These are phyloP conservation scores for Oxytorus armatus DNA, from an alignment of 2,888 invertebrate species.

Conservation along the genomic window DNA sequence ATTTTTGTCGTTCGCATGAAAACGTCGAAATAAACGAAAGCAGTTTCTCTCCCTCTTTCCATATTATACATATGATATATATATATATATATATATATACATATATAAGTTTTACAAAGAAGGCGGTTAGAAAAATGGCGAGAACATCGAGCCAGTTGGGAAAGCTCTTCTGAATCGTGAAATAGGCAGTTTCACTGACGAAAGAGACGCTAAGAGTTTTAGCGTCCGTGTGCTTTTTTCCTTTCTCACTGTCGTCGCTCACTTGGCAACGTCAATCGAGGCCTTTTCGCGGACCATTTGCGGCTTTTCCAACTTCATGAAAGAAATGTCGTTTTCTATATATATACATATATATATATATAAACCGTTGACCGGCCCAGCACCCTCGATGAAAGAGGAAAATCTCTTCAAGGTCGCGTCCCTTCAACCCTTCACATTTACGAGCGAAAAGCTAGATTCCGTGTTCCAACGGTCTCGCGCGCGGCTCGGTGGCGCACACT, in stretches of 20 bases:
- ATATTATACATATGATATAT: not conserved
- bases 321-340: slow-evolving; percentile 42
- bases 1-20: slow-evolving; percentile 39
- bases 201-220: slow-evolving; percentile 51
- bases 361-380: slow-evolving; percentile 31
- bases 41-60: not conserved
- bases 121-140: slow-evolving; percentile 43
- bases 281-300: slow-evolving; percentile 64
- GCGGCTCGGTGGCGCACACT: slow-evolving; percentile 15
- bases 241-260: slow-evolving; percentile 42
- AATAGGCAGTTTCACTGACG: slow-evolving; percentile 55
- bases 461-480: not conserved
- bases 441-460: slow-evolving; percentile 32
- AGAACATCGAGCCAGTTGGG: slow-evolving; percentile 31
- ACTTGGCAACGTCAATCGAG: slow-evolving; percentile 47
- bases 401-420: slow-evolving; percentile 54
- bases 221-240: slow-evolving; percentile 31
- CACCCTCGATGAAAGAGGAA: slow-evolving; percentile 50
- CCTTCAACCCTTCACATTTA: slow-evolving; percentile 33
- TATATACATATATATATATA: no score
- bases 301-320: slow-evolving; percentile 57
- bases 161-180: slow-evolving; percentile 60
- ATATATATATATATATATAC: slow-evolving; percentile 1
- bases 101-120: slow-evolving; percentile 17
- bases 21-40: slow-evolving; percentile 22